Base-by-base conservation (phyloP, 2,797 vertebrate genomes). In the Mormyrops boulengeri region DNA sequence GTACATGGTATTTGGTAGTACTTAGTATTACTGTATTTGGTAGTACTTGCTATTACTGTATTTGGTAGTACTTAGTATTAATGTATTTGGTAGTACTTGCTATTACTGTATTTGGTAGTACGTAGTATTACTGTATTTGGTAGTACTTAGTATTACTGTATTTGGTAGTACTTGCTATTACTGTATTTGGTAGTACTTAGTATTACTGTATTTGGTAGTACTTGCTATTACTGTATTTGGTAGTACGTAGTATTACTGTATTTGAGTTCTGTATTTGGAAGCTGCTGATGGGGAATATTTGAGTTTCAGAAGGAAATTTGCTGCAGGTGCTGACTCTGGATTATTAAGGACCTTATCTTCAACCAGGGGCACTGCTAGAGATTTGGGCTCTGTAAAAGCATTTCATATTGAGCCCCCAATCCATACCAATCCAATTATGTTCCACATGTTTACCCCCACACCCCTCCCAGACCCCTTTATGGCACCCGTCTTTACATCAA, bases 231-330 rank as follows among this genome's bases (percentile, higher is more conserved):
- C 44, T 47, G 44, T 0, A 47, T 47, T 47, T 47, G 44, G 5
- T 47, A 5, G 44, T 47, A 47, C 44, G 5, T 47, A 12, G 52
- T 55, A 55, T 55, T 55, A 12, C 34, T 60, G 57, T 26, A 62
- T 85, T 86, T 53, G 47, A 92, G 69, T 88, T 88, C 89, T 91
- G 88, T 44, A 86, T 9, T 88, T 73, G 84, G 57, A 90, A 89
- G 60, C 88, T 26, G 4, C 50, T 89, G 90, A 73, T 89, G 88
- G 1, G 0, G 82, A 41, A 91, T 91, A 92, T 93, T 92, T 91
- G 26, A 91, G 69, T 92, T 88, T 88, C 30, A 77, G 26, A 89
- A 88, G 90, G 89, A 85, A 90, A 60, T 60, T 60, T 90, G 89
- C 89, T 91, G 88, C 38, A 80, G 88, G 85, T 80, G 90, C 89